Conservation (phyloP, 2,797 vertebrate genomes). For the Myiothlypis coronata region DNA sequence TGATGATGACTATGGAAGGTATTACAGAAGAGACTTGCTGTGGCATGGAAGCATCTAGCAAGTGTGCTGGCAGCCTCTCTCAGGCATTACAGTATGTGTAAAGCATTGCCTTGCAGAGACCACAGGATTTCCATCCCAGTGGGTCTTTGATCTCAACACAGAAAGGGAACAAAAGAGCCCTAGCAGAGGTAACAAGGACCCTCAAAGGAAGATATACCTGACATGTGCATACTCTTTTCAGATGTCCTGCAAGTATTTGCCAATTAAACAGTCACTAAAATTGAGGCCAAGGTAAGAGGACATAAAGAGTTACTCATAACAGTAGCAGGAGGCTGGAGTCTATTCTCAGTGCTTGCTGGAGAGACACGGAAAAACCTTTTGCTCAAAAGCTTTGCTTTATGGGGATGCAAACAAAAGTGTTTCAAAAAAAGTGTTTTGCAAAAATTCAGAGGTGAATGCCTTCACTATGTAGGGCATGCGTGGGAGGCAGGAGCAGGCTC, state of each 20-base stretch:
- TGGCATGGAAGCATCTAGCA: background rate
- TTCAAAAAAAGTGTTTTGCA: background rate
- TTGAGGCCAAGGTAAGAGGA: background rate
- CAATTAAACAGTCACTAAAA: background rate
- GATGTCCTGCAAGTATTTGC: background rate
- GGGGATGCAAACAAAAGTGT: background rate
- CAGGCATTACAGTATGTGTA: background rate
- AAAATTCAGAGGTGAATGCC: background rate
- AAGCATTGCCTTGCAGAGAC: background rate
- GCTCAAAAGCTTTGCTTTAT: background rate
- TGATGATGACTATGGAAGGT: background rate
- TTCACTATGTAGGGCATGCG: rapidly evolving
- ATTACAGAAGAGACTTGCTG: background rate
- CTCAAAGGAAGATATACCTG: background rate
- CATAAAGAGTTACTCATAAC: background rate
- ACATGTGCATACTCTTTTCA: background rate
- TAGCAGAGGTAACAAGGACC: background rate
- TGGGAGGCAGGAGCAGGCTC: background rate
- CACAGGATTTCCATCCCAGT: background rate
- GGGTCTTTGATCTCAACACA: background rate
- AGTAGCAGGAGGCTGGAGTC: background rate
- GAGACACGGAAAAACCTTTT: background rate
- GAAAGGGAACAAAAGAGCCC: background rate
- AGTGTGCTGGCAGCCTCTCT: background rate
- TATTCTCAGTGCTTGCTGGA: background rate